phyloP scores from a whole-genome alignment of 2,797 vertebrate species.

The Silurus lanzhouensis region DNA sequence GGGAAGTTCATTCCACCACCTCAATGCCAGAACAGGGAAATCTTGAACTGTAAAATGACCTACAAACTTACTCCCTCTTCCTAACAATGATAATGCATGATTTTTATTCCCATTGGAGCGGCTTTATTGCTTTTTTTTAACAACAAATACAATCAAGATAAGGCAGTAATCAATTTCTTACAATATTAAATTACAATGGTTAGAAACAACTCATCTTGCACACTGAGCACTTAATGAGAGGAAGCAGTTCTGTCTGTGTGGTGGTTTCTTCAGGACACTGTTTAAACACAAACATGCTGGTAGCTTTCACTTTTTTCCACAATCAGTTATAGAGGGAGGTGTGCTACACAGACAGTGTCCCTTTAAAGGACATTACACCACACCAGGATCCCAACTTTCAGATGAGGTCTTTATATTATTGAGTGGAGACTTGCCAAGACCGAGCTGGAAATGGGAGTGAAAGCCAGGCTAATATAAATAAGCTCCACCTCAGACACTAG shows the following conservation, averaged over 20 bases:
- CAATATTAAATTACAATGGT: background rate
- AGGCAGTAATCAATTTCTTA: background rate
- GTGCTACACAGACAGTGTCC: slow-evolving; percentile 61
- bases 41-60: slow-evolving; percentile 6
- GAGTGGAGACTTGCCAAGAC: slow-evolving; percentile 74
- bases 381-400: slow-evolving; percentile 60
- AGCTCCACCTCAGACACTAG: slow-evolving; percentile 66
- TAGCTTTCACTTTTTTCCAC: slow-evolving; percentile 12
- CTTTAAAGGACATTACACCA: slow-evolving; percentile 64
- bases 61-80: background rate
- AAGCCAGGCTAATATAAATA: slow-evolving; percentile 70
- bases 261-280: slow-evolving; percentile 2
- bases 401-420: slow-evolving; percentile 71
- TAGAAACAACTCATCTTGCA: slow-evolving; percentile 25
- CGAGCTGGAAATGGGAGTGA: slow-evolving; percentile 75
- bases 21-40: background rate
- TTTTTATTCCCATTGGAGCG: background rate
- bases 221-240: slow-evolving; percentile 7
- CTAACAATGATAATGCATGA: background rate
- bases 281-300: slow-evolving; percentile 1
- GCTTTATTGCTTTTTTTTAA: background rate
- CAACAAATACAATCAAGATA: too few species aligned
- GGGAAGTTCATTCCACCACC: too few species aligned
- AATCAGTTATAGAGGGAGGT: slow-evolving; percentile 70
- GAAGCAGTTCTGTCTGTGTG: slow-evolving; percentile 10